These are phyloP conservation scores for Diarsia dahlii DNA, from an alignment of 2,888 invertebrate species.

Conservation along the genomic window DNA sequence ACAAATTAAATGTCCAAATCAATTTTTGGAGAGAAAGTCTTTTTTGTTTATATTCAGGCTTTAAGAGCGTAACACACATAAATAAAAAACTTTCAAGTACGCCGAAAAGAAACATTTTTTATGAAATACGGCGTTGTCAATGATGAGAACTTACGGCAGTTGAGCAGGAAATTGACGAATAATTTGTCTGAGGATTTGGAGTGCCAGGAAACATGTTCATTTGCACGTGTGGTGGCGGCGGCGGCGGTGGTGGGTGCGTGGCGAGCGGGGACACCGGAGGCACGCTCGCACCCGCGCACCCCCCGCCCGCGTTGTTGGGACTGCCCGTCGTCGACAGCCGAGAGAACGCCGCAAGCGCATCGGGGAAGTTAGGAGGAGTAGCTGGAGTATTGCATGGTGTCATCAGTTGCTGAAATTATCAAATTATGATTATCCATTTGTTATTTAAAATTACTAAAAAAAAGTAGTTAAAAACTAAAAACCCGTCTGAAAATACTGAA, in stretches of 20 bases:
- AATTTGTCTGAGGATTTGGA: slow-evolving; percentile 84
- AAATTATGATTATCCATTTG: slow-evolving; percentile 2
- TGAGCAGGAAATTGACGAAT: slow-evolving; percentile 86
- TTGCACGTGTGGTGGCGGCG: slow-evolving; percentile 76
- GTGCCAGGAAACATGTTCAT: slow-evolving; percentile 82
- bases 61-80: not conserved
- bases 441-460: not conserved
- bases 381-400: slow-evolving; percentile 98
- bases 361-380: slow-evolving; percentile 98
- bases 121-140: not conserved
- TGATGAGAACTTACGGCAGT: slow-evolving; percentile 82
- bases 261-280: slow-evolving; percentile 87
- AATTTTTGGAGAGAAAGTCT: not conserved
- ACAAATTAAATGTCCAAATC: not conserved
- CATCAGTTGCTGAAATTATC: slow-evolving; percentile 93
- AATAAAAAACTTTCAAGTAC: not conserved
- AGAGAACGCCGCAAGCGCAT: slow-evolving; percentile 96
- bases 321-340: slow-evolving; percentile 94
- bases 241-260: slow-evolving; percentile 82
- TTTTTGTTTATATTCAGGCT: not conserved
- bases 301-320: slow-evolving; percentile 81
- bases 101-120: not conserved
- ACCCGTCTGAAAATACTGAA: no score
- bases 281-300: slow-evolving; percentile 75
- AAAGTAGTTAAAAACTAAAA: no score